These are phyloP conservation scores for Drosophila melanogaster DNA, from an alignment of 1,140 invertebrate species.

Conservation along the genomic window Release_6_plus_ISO1_MT NT_033777.3:21195001-21195500, in stretches of 20 bases:
- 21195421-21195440: slow-evolving; percentile 38
- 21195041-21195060: not conserved
- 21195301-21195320: too few relatives aligned
- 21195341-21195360: not conserved
- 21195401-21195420: slow-evolving; percentile 31
- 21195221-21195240: slow-evolving; percentile 62
- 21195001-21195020: too few relatives aligned
- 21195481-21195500: not conserved
- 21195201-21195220: slow-evolving; percentile 5
- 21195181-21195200: slow-evolving; percentile 49
- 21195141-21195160: not conserved
- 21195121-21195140: not conserved
- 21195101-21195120: not conserved
- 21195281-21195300: slow-evolving; percentile 16
- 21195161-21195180: slow-evolving; percentile 46
- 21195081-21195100: not conserved
- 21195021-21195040: too few relatives aligned
- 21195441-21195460: slow-evolving; percentile 37
- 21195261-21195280: slow-evolving; percentile 19
- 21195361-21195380: slow-evolving; percentile 9
- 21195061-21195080: too few relatives aligned
- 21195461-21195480: slow-evolving; percentile 8
- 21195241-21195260: slow-evolving; percentile 25
- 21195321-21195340: not conserved
- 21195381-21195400: slow-evolving; percentile 33